phyloP scores from a whole-genome alignment of 1,140 invertebrate species.

The Drosophila repleta region DNA sequence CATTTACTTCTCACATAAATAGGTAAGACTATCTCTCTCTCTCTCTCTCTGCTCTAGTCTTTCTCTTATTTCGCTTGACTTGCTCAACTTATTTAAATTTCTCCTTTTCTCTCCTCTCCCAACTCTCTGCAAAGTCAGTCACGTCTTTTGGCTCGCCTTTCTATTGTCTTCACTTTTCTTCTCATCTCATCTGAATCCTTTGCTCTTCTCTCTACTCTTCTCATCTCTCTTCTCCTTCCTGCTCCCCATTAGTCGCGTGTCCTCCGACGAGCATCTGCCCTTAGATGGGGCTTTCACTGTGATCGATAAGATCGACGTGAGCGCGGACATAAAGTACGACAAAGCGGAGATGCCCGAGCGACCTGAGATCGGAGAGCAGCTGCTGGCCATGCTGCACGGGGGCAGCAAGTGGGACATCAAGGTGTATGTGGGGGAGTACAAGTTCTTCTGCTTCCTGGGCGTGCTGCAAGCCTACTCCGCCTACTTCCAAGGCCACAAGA shows the following conservation, averaged over 20 bases:
- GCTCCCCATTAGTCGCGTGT: neutral
- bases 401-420: slow-evolving; percentile 1
- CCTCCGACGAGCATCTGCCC: neutral
- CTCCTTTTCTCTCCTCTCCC: no score
- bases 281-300: neutral
- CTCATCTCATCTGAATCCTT: no score
- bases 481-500: slow-evolving; percentile 13
- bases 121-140: no score
- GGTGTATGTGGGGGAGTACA: slow-evolving; percentile 32
- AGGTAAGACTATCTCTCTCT: no score
- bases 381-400: slow-evolving; percentile 6
- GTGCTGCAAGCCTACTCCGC: slow-evolving; percentile 37
- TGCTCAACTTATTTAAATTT: no score
- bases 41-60: no score
- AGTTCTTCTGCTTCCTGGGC: slow-evolving; percentile 43
- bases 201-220: no score
- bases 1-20: no score
- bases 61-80: no score
- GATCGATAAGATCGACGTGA: neutral
- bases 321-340: neutral
- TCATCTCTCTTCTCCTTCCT: no score
- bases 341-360: neutral
- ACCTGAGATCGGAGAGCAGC: neutral
- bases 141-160: no score
- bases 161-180: no score